Base-by-base conservation (phyloP, 2,888 invertebrate genomes). In the Andrena bucephala region DNA sequence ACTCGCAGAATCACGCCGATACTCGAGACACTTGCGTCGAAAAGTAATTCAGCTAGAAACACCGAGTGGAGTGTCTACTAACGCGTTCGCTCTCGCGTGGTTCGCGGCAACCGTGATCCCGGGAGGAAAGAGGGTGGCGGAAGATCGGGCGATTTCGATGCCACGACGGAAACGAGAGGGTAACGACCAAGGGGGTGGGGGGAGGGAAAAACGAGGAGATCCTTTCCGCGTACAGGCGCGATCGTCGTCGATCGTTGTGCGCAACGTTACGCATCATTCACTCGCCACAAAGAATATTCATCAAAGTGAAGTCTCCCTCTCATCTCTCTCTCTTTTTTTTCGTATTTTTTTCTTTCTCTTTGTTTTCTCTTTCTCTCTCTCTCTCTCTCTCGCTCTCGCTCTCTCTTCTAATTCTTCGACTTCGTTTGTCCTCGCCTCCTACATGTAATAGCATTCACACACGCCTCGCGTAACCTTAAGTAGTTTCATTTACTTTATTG, bases 401-500 rank as follows among this genome's bases (percentile, higher is more conserved):
- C 33, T 29, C 27, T n/a, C 62, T 60, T 27, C 24, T 24, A 57
- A 57, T 69, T 42, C 57, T 27, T 20, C 33, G 33, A 36, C 36
- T 29, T 60, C 68, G 33, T 54, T 36, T 62, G 33, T 63, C 27
- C 60, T 33, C 62, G 33, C 52, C 48, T 66, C 31, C 50, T 65
- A 29, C 31, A 10, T 13, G 29, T 50, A 57, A 66, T 65, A 72
- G 20, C 83, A 87, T 81, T 85, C 87, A 80, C 81, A 83, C 83
- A 89, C 78, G 67, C 54, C 77, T 86, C 72, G 80, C 81, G 81
- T 81, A 89, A 79, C 76, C 79, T 89, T 90, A 89, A 91, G 77
- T 91, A 91, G 87, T 86, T 89, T 92, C 89, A 90, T 79, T 77
- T 77, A 90, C 91, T 89, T 93, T 93, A 94, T 94, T 93, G 94